These are phyloP conservation scores for Chromis chromis DNA, from an alignment of 2,797 vertebrate genomes.

Conservation along the genomic window DNA sequence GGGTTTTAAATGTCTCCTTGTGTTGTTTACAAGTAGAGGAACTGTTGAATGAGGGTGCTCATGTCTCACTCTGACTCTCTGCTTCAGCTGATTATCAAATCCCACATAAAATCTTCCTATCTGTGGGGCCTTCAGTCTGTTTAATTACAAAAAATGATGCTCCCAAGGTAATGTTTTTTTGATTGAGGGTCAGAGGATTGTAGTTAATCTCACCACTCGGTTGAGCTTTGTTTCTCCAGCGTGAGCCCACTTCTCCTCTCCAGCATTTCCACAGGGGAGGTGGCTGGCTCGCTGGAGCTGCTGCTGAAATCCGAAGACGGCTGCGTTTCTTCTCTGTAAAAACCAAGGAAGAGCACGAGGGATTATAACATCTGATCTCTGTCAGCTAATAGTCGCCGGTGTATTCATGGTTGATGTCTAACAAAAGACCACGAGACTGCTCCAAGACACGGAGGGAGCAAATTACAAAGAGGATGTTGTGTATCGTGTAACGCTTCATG, in stretches of 20 bases:
- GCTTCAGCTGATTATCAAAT: neutral
- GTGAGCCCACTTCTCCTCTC: neutral
- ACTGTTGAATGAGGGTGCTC: neutral
- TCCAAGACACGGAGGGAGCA: neutral
- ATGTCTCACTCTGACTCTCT: neutral
- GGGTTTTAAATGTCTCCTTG: neutral
- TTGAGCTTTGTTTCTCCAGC: slow-evolving; percentile 26
- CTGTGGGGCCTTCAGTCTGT: neutral
- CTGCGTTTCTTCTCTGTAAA: slow-evolving; percentile 47
- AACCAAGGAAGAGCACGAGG: neutral
- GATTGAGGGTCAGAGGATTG: neutral
- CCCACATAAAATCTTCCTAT: neutral
- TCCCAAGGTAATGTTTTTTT: no score
- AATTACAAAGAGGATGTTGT: neutral
- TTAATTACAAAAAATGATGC: neutral
- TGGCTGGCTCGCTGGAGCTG: slow-evolving; percentile 67
- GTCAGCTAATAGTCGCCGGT: neutral
- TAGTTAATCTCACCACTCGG: slow-evolving; percentile 57
- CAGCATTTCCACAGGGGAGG: slow-evolving; percentile 49
- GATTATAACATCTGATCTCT: neutral
- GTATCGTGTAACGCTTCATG: neutral
- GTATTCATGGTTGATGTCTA: neutral
- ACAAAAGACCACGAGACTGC: neutral
- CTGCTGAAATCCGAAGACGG: slow-evolving; percentile 62
- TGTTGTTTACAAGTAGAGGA: neutral